These are phyloP conservation scores for Gopherus flavomarginatus DNA, from an alignment of 2,113 vertebrate genomes.

Conservation along the genomic window DNA sequence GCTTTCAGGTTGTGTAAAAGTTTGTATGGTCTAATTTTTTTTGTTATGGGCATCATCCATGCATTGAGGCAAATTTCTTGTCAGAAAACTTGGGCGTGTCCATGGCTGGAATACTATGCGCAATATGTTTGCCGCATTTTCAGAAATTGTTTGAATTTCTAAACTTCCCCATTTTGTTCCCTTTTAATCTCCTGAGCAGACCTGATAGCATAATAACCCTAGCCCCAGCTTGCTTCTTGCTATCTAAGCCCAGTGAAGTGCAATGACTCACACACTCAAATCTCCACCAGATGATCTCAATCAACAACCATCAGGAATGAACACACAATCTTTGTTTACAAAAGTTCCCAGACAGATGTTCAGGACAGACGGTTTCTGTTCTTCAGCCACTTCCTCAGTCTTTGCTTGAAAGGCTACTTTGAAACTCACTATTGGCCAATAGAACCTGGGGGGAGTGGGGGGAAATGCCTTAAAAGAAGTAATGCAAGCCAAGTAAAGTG, in stretches of 20 bases:
- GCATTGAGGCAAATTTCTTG: rapidly evolving
- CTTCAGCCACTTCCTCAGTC: background rate
- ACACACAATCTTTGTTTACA: background rate
- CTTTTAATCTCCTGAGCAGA: rapidly evolving
- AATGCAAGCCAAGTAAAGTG: background rate
- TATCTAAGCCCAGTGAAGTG: constrained; percentile 22
- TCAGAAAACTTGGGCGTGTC: rapidly evolving
- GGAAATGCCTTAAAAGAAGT: background rate
- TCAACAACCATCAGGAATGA: constrained; percentile 10
- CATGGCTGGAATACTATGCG: rapidly evolving
- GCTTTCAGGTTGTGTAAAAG: background rate
- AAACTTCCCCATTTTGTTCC: background rate
- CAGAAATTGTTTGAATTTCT: rapidly evolving
- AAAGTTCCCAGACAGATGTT: constrained; percentile 67
- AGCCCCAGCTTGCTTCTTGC: background rate
- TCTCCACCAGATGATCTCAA: constrained; percentile 45
- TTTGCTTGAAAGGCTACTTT: background rate
- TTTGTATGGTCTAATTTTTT: rapidly evolving
- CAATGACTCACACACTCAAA: background rate
- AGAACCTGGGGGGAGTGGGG: background rate
- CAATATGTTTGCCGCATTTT: rapidly evolving
- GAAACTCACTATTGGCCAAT: background rate
- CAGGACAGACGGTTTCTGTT: background rate
- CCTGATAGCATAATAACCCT: background rate
- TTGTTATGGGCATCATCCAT: background rate